Evolutionary conservation across 2,113 vertebrate genomes (phyloP).

Genomic region (Campylorhamphus procurvoides): DNA sequence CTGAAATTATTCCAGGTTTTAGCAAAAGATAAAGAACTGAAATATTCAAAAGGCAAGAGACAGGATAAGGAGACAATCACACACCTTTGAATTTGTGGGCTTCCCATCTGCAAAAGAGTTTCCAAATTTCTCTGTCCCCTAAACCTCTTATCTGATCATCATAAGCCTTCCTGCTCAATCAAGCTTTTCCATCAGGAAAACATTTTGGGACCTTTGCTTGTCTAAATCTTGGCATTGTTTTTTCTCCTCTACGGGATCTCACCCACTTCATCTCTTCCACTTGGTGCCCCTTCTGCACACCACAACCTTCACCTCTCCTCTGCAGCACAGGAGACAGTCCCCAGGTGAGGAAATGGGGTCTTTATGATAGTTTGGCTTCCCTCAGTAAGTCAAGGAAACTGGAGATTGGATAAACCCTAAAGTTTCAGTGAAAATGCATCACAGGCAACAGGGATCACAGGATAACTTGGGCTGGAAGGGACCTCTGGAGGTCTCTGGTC

Average conservation of each 20-base stretch:
- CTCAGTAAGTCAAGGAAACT: background rate
- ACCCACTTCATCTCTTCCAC: background rate
- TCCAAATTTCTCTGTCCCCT: background rate
- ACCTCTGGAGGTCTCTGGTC: background rate
- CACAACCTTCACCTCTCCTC: background rate
- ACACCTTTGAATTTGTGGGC: background rate
- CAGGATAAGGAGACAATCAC: background rate
- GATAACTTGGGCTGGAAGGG: background rate
- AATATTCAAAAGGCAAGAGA: background rate
- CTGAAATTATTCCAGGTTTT: background rate
- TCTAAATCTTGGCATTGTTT: background rate
- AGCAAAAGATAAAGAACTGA: background rate
- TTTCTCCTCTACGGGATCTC: background rate
- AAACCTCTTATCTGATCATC: background rate
- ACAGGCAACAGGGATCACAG: background rate
- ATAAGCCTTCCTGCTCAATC: background rate
- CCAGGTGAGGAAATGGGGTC: accelerated
- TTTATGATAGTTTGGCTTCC: background rate
- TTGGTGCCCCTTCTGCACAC: background rate
- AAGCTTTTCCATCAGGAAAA: background rate
- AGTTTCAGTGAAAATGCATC: background rate
- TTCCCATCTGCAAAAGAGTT: background rate
- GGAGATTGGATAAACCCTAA: background rate
- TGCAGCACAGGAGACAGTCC: background rate
- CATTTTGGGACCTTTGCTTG: background rate